Evolutionary conservation across 2,888 invertebrate species (phyloP).

Genomic region (Leucozona laternaria): DNA sequence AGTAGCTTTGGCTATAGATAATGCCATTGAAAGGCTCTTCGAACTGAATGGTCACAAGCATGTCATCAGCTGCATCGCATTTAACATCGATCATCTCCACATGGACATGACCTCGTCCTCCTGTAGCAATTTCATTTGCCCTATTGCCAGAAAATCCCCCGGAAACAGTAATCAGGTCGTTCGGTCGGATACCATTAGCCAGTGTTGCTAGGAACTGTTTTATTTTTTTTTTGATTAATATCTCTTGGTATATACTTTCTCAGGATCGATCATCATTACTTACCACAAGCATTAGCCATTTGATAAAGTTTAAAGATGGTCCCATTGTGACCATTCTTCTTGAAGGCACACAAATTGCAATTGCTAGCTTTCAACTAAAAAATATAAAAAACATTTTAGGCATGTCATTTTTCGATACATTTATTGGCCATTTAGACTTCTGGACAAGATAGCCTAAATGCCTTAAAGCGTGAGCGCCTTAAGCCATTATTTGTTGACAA

Average conservation of each 20-base stretch:
- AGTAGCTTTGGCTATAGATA: slow-evolving; percentile 89
- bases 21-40: slow-evolving; percentile 87
- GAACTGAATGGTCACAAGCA: slow-evolving; percentile 87
- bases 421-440: background rate
- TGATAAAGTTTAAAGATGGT: background rate
- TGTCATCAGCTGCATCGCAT: slow-evolving; percentile 85
- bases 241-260: background rate
- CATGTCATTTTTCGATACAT: background rate
- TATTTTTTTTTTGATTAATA: background rate
- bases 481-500: no score
- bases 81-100: slow-evolving; percentile 87
- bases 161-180: slow-evolving; percentile 32
- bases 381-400: background rate
- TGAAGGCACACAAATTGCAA: background rate
- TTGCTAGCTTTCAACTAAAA: background rate
- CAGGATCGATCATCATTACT: background rate
- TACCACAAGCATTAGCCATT: slow-evolving; percentile 21
- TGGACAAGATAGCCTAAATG: no score
- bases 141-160: slow-evolving; percentile 39
- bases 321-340: slow-evolving; percentile 10
- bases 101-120: slow-evolving; percentile 80
- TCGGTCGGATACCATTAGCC: slow-evolving; percentile 6
- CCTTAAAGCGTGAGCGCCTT: no score
- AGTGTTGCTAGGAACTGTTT: slow-evolving; percentile 14
- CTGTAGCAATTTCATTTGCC: slow-evolving; percentile 18